Evolutionary conservation across 2,797 vertebrate genomes (phyloP).

Genomic region (Pachyuromys duprasi): DNA sequence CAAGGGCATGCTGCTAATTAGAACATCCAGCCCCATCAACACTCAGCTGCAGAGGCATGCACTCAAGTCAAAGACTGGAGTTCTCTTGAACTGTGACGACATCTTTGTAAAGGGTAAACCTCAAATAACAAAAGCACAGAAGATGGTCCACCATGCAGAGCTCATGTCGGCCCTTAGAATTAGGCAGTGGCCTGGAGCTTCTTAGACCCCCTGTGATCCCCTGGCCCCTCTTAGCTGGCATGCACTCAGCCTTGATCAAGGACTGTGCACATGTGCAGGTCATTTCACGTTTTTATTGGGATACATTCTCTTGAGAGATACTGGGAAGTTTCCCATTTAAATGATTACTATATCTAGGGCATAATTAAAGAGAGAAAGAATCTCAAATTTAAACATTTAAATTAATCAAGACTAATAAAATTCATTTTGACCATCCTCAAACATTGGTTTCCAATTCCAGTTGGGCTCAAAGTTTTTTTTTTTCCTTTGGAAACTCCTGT

Average conservation of each 20-base stretch:
- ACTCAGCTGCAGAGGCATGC: rapidly evolving
- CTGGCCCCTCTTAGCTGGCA: neutral
- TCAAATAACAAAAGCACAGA: neutral
- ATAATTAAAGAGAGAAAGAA: neutral
- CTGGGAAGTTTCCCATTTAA: neutral
- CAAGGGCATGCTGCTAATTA: neutral
- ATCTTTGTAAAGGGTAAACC: slow-evolving; percentile 12
- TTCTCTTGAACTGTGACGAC: neutral
- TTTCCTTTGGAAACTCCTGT: slow-evolving; percentile 3
- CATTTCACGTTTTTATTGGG: neutral
- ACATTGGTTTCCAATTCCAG: slow-evolving; percentile 47
- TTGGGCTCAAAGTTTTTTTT: neutral
- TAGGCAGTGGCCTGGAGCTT: neutral
- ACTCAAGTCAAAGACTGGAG: neutral
- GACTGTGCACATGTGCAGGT: neutral
- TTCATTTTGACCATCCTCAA: neutral
- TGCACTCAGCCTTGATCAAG: neutral
- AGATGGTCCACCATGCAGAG: neutral
- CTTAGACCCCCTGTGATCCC: neutral
- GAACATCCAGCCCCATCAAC: neutral
- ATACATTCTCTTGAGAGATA: neutral
- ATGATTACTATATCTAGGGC: neutral
- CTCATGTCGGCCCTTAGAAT: neutral
- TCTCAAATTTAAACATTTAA: neutral
- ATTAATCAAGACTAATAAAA: slow-evolving; percentile 58